Conservation (phyloP, 2,888 invertebrate species). For the Drosophila recens region DNA sequence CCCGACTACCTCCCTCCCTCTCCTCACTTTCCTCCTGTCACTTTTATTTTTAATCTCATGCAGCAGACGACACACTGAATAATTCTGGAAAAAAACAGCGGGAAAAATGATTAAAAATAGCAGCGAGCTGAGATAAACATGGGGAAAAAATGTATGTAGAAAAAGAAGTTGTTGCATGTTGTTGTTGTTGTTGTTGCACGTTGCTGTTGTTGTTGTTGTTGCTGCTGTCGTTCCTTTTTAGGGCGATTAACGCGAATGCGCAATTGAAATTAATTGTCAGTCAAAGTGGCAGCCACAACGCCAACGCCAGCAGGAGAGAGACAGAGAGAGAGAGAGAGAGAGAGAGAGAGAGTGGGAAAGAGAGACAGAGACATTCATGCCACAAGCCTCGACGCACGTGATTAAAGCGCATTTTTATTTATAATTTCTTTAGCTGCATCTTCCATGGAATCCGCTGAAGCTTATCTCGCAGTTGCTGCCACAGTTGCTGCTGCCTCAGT, state of each 20-base stretch:
- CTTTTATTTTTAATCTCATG: conserved; percentile 73
- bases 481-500: conserved; percentile 17
- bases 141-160: too few species aligned
- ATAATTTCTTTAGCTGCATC: conserved; percentile 55
- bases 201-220: conserved; percentile 26
- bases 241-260: conserved; percentile 79
- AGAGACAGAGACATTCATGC: conserved; percentile 13
- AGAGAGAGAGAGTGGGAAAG: not conserved
- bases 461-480: conserved; percentile 46
- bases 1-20: not conserved
- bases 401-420: conserved; percentile 70
- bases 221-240: conserved; percentile 47
- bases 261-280: conserved; percentile 81
- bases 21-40: conserved; percentile 54
- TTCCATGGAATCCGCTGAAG: conserved; percentile 43
- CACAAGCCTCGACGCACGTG: conserved; percentile 62
- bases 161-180: conserved; percentile 32
- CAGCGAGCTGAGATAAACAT: conserved; percentile 25
- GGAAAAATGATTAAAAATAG: conserved; percentile 65
- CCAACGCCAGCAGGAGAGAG: conserved; percentile 22
- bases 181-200: conserved; percentile 22
- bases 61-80: conserved; percentile 63
- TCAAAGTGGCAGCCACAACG: conserved; percentile 68
- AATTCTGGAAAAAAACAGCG: conserved; percentile 32
- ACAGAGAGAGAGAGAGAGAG: not conserved